phyloP scores from a whole-genome alignment of 2,888 invertebrate species.

The Thelaira solivaga region DNA sequence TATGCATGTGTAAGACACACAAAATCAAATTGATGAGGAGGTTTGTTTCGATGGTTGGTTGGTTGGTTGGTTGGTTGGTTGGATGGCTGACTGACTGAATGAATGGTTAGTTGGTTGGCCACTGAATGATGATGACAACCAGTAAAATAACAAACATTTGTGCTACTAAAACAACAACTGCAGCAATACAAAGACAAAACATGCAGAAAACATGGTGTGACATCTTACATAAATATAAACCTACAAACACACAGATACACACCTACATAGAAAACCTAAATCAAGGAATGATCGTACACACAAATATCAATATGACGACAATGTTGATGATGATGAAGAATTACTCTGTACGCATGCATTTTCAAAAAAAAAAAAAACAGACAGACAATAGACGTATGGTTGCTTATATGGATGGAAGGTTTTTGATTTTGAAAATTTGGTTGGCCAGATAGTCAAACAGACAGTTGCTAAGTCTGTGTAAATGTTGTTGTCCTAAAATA shows the following conservation, averaged over 20 bases:
- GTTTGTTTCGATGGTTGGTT: slow-evolving; percentile 30
- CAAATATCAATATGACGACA: slow-evolving; percentile 40
- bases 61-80: slow-evolving; percentile 18
- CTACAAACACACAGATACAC: not conserved
- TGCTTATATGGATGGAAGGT: slow-evolving; percentile 3
- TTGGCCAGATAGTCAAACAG: not conserved
- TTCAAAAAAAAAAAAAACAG: slow-evolving; percentile 18
- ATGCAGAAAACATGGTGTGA: slow-evolving; percentile 54
- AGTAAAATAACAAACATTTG: slow-evolving; percentile 47
- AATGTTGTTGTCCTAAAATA: not conserved
- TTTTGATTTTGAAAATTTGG: not conserved
- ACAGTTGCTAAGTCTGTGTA: too few relatives aligned
- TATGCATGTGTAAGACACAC: slow-evolving; percentile 66
- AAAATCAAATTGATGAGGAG: slow-evolving; percentile 41
- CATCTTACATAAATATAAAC: slow-evolving; percentile 42
- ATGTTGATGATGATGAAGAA: slow-evolving; percentile 46
- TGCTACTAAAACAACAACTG: slow-evolving; percentile 43
- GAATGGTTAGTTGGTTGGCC: slow-evolving; percentile 31
- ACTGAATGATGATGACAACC: slow-evolving; percentile 60
- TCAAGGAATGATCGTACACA: slow-evolving; percentile 6
- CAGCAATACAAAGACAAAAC: slow-evolving; percentile 44
- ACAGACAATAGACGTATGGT: not conserved
- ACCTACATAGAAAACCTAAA: too few relatives aligned
- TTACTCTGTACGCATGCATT: too few relatives aligned
- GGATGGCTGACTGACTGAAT: not conserved